These are phyloP conservation scores for Sceliomorpha sp. DNA, from an alignment of 2,888 invertebrate species.

Conservation along the genomic window DNA sequence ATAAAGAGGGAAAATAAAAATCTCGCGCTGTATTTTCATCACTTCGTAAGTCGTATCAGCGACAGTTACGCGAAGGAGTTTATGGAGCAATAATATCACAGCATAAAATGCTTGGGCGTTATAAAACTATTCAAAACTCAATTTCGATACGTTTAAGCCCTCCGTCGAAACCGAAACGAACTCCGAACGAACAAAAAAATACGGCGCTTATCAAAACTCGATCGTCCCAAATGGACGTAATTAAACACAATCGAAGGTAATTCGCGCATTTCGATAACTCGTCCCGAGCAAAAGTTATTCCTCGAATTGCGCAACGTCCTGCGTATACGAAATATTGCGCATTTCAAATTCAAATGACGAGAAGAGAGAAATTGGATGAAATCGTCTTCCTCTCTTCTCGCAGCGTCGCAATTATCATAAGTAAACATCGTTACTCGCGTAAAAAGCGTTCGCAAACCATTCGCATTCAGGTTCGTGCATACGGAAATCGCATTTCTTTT, in stretches of 20 bases:
- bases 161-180: constrained; percentile 20
- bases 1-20: constrained; percentile 27
- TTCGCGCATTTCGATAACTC: too few relatives aligned
- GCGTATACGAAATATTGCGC: too few relatives aligned
- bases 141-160: constrained; percentile 33
- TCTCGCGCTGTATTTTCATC: constrained; percentile 25
- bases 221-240: too few relatives aligned
- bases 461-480: constrained; percentile 45
- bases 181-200: too few relatives aligned
- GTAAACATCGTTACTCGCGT: constrained; percentile 46
- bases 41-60: constrained; percentile 31
- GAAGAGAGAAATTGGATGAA: constrained; percentile 22
- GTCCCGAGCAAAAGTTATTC: too few relatives aligned
- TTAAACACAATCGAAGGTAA: too few relatives aligned
- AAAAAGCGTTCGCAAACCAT: constrained; percentile 35
- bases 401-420: constrained; percentile 44
- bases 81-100: constrained; percentile 37
- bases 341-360: constrained; percentile 11
- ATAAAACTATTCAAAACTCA: constrained; percentile 43
- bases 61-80: constrained; percentile 21
- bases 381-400: constrained; percentile 15
- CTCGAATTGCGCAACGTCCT: too few relatives aligned
- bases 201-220: too few relatives aligned
- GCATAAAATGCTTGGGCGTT: constrained; percentile 33
- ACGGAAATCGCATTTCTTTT: constrained; percentile 50